A percentile compares a stretch with the other conserved stretches of the same genome.
phyloP scores from a whole-genome alignment of 2,113 vertebrate species.

The Tenebrosternarchus preto region DNA sequence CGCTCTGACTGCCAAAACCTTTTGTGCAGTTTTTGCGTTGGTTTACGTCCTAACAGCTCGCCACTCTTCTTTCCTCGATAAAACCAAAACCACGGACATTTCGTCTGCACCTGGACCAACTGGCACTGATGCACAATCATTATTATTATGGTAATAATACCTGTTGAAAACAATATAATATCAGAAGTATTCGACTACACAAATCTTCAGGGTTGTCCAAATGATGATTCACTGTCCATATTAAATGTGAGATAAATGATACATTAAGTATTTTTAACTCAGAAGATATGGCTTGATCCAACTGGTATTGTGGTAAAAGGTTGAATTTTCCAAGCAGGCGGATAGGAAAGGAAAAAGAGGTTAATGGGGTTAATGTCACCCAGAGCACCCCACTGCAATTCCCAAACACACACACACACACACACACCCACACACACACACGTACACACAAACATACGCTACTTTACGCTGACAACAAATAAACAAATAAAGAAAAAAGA shows the following conservation, averaged over 20 bases:
- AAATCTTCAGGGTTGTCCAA: not conserved
- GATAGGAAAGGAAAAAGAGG: conserved; percentile 31
- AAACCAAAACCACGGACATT: not conserved
- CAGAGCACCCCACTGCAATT: not conserved
- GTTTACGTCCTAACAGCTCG: not conserved
- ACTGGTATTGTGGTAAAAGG: conserved; percentile 31
- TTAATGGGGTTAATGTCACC: conserved; percentile 53
- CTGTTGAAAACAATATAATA: not conserved
- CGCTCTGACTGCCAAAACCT: conserved; percentile 58
- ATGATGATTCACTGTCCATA: conserved; percentile 23
- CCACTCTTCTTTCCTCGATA: not conserved
- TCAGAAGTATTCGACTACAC: not conserved
- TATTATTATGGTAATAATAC: not conserved
- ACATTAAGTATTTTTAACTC: conserved; percentile 19
- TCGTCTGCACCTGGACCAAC: not conserved
- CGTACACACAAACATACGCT: not conserved
- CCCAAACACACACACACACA: conserved; percentile 31
- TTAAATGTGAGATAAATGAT: conserved; percentile 8
- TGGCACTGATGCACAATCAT: not conserved
- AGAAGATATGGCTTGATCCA: conserved; percentile 34
- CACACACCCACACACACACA: conserved; percentile 21
- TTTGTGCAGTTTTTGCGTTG: conserved; percentile 3
- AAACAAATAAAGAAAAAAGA: not conserved
- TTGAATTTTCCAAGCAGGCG: conserved; percentile 32
- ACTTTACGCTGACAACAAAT: not conserved